Evolutionary conservation across 2,797 vertebrate species (phyloP).

Genomic region (Agapornis canus): DNA sequence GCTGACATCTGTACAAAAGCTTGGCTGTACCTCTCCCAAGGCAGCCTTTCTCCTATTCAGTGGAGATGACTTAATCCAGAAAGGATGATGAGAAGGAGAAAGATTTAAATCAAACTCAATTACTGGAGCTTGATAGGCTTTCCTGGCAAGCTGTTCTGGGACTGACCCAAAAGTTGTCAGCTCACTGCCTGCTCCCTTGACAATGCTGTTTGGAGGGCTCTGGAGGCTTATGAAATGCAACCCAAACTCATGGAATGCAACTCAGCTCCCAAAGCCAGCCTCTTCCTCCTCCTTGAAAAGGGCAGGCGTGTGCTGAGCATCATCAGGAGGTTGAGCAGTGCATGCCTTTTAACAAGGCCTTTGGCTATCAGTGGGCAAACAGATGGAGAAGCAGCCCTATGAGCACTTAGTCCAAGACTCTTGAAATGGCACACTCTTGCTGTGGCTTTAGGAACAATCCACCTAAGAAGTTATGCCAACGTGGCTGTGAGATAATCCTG

Average conservation of each 20-base stretch:
- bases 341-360: not conserved
- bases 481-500: constrained; percentile 22
- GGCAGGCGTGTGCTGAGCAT: not conserved
- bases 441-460: constrained; percentile 9
- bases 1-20: not conserved
- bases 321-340: not conserved
- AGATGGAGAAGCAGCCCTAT: not conserved
- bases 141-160: constrained; percentile 41
- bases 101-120: constrained; percentile 55
- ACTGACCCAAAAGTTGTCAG: constrained; percentile 19
- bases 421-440: not conserved
- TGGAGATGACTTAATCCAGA: constrained; percentile 37
- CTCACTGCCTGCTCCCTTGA: constrained; percentile 18
- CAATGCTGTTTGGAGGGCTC: not conserved
- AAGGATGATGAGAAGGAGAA: constrained; percentile 50
- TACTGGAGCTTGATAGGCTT: constrained; percentile 43
- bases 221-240: not conserved
- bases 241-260: too few relatives aligned
- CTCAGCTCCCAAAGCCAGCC: not conserved
- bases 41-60: not conserved
- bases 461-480: not conserved
- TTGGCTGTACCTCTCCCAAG: not conserved
- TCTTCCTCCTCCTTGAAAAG: not conserved
- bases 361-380: not conserved
- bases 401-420: not conserved